Evolutionary conservation across 2,797 vertebrate species (phyloP), one percentile per base, ranked within the genome.

Genomic region (Astyanax mexicanus): DNA sequence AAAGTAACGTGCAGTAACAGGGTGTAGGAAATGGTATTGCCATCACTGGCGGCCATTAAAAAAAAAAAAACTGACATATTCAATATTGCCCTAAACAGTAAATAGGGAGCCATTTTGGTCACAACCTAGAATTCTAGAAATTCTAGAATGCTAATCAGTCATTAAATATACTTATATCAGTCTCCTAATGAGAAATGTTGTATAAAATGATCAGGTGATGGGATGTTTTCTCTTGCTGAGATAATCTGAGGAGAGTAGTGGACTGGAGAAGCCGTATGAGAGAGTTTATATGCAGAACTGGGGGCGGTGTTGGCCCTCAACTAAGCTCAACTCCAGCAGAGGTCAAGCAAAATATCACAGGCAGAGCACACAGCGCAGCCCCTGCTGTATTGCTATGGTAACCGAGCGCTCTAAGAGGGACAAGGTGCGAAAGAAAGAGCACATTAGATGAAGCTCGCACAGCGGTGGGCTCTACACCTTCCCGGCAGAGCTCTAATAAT

Each of bases 331-430:
- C 90, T 91, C 86, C 83, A 78, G 84, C 82, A 91, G 91, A 93
- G 93, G 92, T 93, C 93, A 93, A 91, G 86, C 87, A 82, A 91
- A 92, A 92, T 91, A 85, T 88, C 84, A 86, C 88, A 87, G 84
- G 83, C 84, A 85, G 75, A 60, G 61, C 82, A 84, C 76, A 84
- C 80, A 86, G 86, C 91, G 92, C 90, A 90, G 92, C 91, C 93
- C 91, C 90, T 90, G 85, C 86, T 84, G 88, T 73, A 90, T 94
- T 91, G 85, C 91, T 91, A 93, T 93, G 89, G 90, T 79, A 88
- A 93, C 88, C 87, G 86, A 88, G 88, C 89, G 86, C 88, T 88
- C 81, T 70, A 68, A 66, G 51, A 75, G 38, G 74, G 87, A 87
- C 84, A 86, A 85, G 76, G 84, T 82, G 67, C 80, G 83, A 80